Percentiles rank a stretch among this genome's conserved stretches.
phyloP scores from a whole-genome alignment of 2,797 vertebrate genomes.

The Mormyrops boulengeri region DNA sequence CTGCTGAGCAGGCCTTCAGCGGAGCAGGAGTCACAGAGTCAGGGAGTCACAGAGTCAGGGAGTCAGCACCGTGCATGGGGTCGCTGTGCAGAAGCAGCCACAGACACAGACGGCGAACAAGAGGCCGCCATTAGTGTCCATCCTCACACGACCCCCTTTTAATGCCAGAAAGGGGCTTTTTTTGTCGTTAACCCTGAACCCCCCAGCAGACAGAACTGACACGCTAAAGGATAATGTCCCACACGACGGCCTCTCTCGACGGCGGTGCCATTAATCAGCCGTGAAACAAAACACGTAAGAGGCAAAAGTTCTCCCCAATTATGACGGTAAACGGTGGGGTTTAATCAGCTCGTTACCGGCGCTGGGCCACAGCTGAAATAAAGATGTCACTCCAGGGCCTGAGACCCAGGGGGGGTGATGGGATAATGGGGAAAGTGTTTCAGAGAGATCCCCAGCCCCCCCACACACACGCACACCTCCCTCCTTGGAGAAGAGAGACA shows the following conservation, averaged over 20 bases:
- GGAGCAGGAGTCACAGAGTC: background rate
- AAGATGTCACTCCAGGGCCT: conserved; percentile 1
- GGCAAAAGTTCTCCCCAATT: conserved; percentile 2
- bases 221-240: background rate
- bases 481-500: background rate
- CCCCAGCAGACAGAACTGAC: background rate
- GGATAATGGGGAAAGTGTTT: background rate
- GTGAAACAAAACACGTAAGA: background rate
- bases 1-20: conserved; percentile 30
- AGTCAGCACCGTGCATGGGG: conserved; percentile 46
- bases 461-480: background rate
- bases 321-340: conserved; percentile 4
- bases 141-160: conserved; percentile 23
- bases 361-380: background rate
- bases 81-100: conserved; percentile 47
- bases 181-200: background rate
- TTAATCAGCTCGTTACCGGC: conserved; percentile 13
- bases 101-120: conserved; percentile 44
- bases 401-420: background rate
- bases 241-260: background rate
- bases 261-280: background rate
- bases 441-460: background rate
- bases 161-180: conserved; percentile 13
- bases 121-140: conserved; percentile 30
- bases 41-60: background rate